Evolutionary conservation across 2,888 invertebrate genomes (phyloP).

Genomic region (Rugalucina vietnamica): DNA sequence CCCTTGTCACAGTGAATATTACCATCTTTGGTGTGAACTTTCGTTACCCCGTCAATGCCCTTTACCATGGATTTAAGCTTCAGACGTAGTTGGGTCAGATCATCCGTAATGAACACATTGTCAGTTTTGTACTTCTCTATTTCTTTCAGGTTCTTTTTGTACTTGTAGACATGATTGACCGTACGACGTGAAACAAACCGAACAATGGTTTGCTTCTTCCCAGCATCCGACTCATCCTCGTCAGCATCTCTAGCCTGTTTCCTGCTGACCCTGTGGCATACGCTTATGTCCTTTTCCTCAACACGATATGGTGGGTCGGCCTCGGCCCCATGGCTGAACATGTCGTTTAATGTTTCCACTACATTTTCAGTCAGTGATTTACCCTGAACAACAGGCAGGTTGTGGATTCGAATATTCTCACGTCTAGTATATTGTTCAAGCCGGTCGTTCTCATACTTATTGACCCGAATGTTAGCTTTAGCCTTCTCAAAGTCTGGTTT

Average conservation of each 20-base stretch:
- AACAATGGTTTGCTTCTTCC: neutral
- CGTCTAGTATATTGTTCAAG: neutral
- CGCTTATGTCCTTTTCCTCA: neutral
- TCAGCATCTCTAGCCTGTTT: neutral
- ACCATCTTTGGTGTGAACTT: neutral
- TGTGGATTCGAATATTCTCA: constrained; percentile 12
- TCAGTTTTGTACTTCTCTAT: neutral
- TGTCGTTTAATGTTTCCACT: neutral
- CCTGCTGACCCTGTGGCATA: neutral
- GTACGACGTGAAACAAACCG: neutral
- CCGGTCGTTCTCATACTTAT: neutral
- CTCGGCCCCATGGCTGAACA: neutral
- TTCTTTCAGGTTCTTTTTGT: neutral
- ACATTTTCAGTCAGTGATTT: neutral
- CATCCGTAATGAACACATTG: constrained; percentile 6
- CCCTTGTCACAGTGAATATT: neutral
- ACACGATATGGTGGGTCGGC: neutral
- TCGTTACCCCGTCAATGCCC: neutral
- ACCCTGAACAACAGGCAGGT: neutral
- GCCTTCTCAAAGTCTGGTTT: neutral
- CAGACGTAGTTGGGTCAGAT: constrained; percentile 4
- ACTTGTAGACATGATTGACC: neutral
- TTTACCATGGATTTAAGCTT: neutral
- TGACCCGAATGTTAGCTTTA: neutral
- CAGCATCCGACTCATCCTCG: neutral